Conservation (phyloP, 2,888 invertebrate species). For the Platycnemis pennipes region DNA sequence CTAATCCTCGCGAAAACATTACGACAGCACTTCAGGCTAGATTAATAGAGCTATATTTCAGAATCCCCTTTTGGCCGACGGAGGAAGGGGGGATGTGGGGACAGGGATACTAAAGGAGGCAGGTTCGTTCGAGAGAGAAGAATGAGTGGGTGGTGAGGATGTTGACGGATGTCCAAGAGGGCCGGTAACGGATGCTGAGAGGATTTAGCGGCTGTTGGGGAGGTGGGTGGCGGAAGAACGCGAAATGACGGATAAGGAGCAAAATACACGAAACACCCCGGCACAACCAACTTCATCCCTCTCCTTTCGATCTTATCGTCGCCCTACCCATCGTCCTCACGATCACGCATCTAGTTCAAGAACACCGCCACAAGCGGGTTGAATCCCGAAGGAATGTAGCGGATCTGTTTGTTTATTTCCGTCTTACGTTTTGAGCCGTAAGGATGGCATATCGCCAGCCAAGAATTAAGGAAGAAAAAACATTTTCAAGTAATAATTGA, state of each 20-base stretch:
- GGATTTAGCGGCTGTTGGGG: neutral
- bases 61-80: neutral
- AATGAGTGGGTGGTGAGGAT: neutral
- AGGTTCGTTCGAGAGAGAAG: neutral
- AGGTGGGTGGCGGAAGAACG: neutral
- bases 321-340: too few species aligned
- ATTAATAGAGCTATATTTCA: slow-evolving; percentile 24
- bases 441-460: too few species aligned
- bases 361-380: too few species aligned
- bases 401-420: too few species aligned
- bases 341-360: too few species aligned
- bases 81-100: neutral
- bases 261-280: neutral
- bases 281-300: neutral
- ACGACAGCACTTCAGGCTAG: slow-evolving; percentile 20
- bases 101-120: neutral
- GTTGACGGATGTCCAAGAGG: neutral
- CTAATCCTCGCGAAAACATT: slow-evolving; percentile 31
- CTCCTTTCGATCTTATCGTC: too few species aligned
- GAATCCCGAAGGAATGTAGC: too few species aligned
- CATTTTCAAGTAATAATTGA: too few species aligned
- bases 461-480: too few species aligned
- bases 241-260: neutral
- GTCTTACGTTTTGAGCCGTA: too few species aligned
- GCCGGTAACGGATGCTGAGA: neutral